Conservation (phyloP, 2,113 vertebrate genomes). For the Chaenogobius annularis region DNA sequence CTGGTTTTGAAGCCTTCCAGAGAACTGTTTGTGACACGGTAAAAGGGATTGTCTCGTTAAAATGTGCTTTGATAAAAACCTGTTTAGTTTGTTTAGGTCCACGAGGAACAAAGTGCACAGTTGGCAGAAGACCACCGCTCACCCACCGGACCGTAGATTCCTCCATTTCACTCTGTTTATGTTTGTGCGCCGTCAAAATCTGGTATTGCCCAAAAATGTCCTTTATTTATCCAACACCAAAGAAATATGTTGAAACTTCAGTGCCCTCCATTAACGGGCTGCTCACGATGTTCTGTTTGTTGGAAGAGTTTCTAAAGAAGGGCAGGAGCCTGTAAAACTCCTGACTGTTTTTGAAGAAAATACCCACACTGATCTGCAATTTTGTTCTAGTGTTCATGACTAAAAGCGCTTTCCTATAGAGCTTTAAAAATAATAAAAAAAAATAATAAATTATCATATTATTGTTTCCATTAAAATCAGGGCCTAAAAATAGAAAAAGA, state of each 20-base stretch:
- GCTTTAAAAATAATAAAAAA: too few species aligned
- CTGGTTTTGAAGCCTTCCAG: not conserved
- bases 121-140: conserved; percentile 74
- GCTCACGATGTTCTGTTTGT: not conserved
- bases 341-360: too few species aligned
- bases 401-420: too few species aligned
- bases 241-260: not conserved
- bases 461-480: too few species aligned
- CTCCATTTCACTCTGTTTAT: conserved; percentile 27
- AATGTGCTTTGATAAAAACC: conserved; percentile 75
- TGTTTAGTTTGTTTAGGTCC: conserved; percentile 78
- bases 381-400: too few species aligned
- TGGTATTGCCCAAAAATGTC: not conserved
- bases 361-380: too few species aligned
- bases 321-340: too few species aligned
- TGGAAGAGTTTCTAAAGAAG: not conserved
- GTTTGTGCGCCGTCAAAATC: conserved; percentile 19
- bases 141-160: conserved; percentile 23
- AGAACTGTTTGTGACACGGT: not conserved
- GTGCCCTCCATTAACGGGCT: not conserved
- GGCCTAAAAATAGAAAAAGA: too few species aligned
- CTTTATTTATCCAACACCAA: not conserved
- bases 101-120: conserved; percentile 78
- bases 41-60: conserved; percentile 5
- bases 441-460: too few species aligned